Evolutionary conservation across 2,888 invertebrate genomes (phyloP), one percentile per base, ranked within the genome.

Genomic region (Coleophora deauratella): DNA sequence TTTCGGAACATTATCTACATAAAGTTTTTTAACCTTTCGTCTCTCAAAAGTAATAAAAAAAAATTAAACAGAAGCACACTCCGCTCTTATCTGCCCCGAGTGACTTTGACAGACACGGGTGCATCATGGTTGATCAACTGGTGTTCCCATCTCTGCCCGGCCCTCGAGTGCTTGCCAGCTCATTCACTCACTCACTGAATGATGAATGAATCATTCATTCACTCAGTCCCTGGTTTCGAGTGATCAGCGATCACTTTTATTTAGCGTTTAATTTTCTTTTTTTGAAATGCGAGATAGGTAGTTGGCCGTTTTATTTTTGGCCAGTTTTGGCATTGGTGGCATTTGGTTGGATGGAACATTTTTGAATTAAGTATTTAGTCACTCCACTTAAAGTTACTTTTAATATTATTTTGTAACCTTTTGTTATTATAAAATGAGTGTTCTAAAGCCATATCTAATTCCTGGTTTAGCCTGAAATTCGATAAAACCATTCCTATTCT

Each of bases 71-170:
- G 36, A 56, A 55, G 53, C 64, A 54, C 46, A 49, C 55, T 77
- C 81, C 72, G 53, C 40, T 34, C 59, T 66, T 63, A 55, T 52
- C 45, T 52, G 52, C 45, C 52, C 46, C 46, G 52, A 59, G 58
- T 66, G 69, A 72, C 71, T 67, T 76, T 81, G 82, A 84, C 71
- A 66, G 75, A 79, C 79, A 72, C 57, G 61, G 62, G 66, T 69
- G 70, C 81, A 76, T 82, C 80, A 78, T 66, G 70, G 66, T 62
- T 71, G 82, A 81, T 82, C 84, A 84, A 84, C 82, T 80, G 78
- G 82, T 81, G 84, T 78, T 75, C 75, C 74, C 11, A 4, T 21
- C 21, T 65, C 59, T 51, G 55, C 58, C 49, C 21, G 21, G 52
- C 55, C 56, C 55, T 51, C 58, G 51, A 51, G 62, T 61, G 60